These are phyloP conservation scores for Pentalonia nigronervosa DNA, from an alignment of 1,140 invertebrate genomes.

Conservation along the genomic window DNA sequence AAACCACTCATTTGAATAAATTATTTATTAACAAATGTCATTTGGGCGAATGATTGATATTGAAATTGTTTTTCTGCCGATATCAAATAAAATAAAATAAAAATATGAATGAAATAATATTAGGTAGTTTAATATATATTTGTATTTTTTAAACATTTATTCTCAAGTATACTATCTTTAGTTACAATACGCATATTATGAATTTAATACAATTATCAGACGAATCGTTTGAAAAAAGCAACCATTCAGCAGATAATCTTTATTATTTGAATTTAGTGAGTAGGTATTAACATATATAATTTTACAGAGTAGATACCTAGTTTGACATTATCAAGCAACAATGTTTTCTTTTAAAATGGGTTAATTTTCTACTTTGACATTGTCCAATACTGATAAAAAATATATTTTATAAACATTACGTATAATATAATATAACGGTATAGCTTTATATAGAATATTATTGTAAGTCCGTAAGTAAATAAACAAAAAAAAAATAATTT, in stretches of 20 bases:
- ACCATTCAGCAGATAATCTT: not conserved
- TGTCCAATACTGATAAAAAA: no score
- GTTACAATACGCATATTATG: not conserved
- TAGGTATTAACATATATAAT: not conserved
- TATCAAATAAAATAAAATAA: not conserved
- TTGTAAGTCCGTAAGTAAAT: not conserved
- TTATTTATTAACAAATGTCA: not conserved
- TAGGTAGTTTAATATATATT: not conserved
- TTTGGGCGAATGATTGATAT: not conserved
- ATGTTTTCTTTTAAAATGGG: not conserved
- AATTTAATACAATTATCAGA: not conserved
- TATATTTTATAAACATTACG: no score
- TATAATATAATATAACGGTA: no score
- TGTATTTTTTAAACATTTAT: not conserved
- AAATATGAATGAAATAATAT: not conserved
- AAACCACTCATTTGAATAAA: slow-evolving; percentile 10
- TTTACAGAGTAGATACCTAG: not conserved
- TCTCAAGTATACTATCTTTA: not conserved
- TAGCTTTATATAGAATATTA: no score
- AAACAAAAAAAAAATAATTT: no score
- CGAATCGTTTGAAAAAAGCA: not conserved
- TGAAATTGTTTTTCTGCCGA: not conserved
- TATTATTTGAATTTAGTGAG: not conserved
- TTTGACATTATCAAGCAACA: not conserved
- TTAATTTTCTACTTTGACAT: not conserved